phyloP scores from a whole-genome alignment of 2,888 invertebrate species.

The Ptychoptera albimana region DNA sequence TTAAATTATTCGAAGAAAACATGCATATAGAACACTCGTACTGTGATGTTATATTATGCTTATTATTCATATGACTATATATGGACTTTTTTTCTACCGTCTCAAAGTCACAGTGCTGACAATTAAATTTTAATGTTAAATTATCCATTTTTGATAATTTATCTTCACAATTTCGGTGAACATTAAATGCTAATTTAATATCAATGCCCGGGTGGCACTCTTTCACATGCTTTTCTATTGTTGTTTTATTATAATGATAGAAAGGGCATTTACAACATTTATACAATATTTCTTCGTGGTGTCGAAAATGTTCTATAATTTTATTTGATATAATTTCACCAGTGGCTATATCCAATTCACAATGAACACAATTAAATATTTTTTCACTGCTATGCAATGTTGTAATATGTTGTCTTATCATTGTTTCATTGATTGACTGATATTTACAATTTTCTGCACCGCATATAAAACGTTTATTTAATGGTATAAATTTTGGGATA shows the following conservation, averaged over 20 bases:
- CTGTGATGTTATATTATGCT: constrained; percentile 49
- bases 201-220: constrained; percentile 41
- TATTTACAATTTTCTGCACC: constrained; percentile 54
- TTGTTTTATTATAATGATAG: constrained; percentile 42
- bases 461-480: constrained; percentile 48
- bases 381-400: constrained; percentile 47
- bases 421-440: constrained; percentile 51
- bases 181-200: constrained; percentile 29
- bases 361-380: constrained; percentile 54
- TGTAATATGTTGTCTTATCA: constrained; percentile 55
- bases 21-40: constrained; percentile 55
- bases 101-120: too few species aligned
- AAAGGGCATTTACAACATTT: constrained; percentile 54
- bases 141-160: constrained; percentile 6
- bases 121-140: too few species aligned
- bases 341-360: constrained; percentile 38
- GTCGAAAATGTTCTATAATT: constrained; percentile 53
- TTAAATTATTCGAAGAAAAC: constrained; percentile 37
- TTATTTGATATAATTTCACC: constrained; percentile 36
- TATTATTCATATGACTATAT: constrained; percentile 34
- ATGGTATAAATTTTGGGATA: constrained; percentile 36
- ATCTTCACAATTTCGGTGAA: constrained; percentile 22
- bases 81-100: too few species aligned
- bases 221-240: constrained; percentile 48
- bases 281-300: constrained; percentile 56